Evolutionary conservation across 2,797 vertebrate species (phyloP).

Genomic region (Clarias fuscus): DNA sequence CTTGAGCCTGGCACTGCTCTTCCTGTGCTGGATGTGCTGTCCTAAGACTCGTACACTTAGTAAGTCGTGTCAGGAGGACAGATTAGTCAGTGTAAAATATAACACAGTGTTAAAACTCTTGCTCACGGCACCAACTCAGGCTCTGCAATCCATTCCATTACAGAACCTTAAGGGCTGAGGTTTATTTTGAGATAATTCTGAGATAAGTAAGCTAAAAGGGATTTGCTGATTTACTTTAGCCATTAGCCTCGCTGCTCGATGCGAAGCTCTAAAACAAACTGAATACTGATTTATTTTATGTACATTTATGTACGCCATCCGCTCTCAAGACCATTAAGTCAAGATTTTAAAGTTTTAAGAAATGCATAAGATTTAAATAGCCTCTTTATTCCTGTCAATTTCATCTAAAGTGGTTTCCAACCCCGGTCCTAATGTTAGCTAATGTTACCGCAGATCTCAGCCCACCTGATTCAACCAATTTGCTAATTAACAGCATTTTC

Average conservation of each 20-base stretch:
- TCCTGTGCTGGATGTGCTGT: slow-evolving; percentile 15
- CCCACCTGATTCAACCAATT: no score
- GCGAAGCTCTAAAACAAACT: background rate
- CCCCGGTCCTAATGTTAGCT: no score
- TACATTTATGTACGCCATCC: background rate
- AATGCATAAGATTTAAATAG: background rate
- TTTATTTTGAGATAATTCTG: background rate
- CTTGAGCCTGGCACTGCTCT: slow-evolving; percentile 5
- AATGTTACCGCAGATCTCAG: no score
- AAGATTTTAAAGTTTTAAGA: background rate
- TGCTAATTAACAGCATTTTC: no score
- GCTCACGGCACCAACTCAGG: background rate
- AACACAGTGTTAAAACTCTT: background rate
- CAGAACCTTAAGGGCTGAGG: background rate
- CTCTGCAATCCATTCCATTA: background rate
- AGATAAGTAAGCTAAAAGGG: background rate
- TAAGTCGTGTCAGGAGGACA: background rate
- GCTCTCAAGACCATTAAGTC: background rate
- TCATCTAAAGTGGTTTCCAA: no score
- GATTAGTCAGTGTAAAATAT: slow-evolving; percentile 2
- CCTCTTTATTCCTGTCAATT: background rate
- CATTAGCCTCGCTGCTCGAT: background rate
- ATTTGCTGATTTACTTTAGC: background rate
- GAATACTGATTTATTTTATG: no score
- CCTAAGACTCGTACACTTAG: slow-evolving; percentile 6